Base-by-base conservation (phyloP, 2,113 vertebrate species). In the Camelus bactrianus region DNA sequence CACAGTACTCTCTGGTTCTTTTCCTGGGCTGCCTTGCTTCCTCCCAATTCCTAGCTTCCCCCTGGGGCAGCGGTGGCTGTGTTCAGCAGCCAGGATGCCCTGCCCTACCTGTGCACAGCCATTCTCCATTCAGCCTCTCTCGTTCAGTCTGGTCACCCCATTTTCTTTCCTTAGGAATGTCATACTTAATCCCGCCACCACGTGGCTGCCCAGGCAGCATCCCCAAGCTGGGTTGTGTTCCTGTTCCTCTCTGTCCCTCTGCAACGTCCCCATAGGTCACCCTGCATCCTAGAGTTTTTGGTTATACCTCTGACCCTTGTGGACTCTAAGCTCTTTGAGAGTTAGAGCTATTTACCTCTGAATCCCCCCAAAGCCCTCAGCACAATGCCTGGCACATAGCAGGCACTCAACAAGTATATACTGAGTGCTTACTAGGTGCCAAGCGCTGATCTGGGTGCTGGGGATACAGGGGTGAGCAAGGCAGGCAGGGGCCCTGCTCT, bases 371-470 rank as follows among this genome's bases (percentile, higher is more conserved):
- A 95, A 96, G 91, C 96, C 92, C 97, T 93, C 93, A 96, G 92
- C 95, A 97, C 97, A 96, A 77, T 97, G 96, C 92, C 93, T 92
- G 95, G 95, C 95, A 97, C 96, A 84, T 2, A 96, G 93, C 88
- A 96, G 96, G 93, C 95, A 93, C 96, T 97, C 95, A 95, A 48
- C 79, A 95, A 65, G 38, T 82, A 73, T 9, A 88, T 70, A 96
- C 95, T 96, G 97, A 95, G 96, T 89, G 81, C 92, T 95, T 76
- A 67, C 90, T 75, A 92, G 84, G 95, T 95, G 95, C 96, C 96
- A 96, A 97, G 90, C 92, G 70, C 96, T 95, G 93, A 96, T n/a
- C 94, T 97, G 94, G 90, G 95, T 84, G 96, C 97, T 76, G 82
- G 83, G 52, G 79, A 97, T 62, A 64, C 46, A 86, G 86, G 92